These are phyloP conservation scores for Mus minutoides DNA, from an alignment of 2,797 vertebrate species.

Conservation along the genomic window DNA sequence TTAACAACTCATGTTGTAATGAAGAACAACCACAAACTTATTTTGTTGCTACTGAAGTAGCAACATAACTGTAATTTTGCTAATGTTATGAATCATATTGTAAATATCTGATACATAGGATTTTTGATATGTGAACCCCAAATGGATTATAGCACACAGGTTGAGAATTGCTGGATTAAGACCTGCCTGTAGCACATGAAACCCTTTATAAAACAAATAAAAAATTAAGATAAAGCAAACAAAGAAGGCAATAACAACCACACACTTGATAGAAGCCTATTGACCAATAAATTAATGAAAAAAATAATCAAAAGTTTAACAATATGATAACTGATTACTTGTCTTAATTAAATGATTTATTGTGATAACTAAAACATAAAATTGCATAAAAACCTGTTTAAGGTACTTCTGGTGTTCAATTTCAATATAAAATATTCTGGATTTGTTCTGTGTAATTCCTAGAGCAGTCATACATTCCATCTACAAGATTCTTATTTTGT, in stretches of 20 bases:
- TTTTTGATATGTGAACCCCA: not conserved
- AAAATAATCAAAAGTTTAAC: constrained; percentile 23
- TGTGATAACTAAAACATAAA: not conserved
- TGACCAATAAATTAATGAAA: not conserved
- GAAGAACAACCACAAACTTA: not conserved
- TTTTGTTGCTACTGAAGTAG: not conserved
- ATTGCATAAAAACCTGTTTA: not conserved
- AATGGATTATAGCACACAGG: not conserved
- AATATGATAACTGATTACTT: not conserved
- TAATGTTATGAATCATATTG: not conserved
- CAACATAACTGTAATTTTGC: not conserved
- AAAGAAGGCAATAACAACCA: not conserved
- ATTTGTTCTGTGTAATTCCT: not conserved
- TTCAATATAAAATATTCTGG: not conserved
- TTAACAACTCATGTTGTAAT: not conserved
- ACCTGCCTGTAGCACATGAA: not conserved
- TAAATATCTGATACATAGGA: not conserved
- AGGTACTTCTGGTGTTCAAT: not conserved
- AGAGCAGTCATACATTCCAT: not conserved
- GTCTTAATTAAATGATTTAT: not conserved
- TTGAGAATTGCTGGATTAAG: not conserved
- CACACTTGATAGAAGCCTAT: not conserved
- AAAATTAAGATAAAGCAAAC: not conserved
- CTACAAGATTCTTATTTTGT: not conserved
- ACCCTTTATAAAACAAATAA: not conserved